Evolutionary conservation across 2,797 vertebrate species (phyloP).

Genomic region (Paedocypris micromegethes): DNA sequence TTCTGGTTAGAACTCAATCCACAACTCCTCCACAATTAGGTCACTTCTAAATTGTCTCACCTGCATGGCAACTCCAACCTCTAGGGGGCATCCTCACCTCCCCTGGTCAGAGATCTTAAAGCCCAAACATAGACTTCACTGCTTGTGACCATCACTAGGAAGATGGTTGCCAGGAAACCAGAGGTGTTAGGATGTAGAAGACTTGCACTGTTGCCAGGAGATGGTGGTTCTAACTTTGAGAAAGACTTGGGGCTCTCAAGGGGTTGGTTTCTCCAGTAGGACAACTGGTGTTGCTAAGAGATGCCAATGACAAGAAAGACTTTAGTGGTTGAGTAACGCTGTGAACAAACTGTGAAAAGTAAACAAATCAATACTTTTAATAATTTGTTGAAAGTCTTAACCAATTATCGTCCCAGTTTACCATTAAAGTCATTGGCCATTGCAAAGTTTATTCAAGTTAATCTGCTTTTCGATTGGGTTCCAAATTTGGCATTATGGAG

Average conservation of each 20-base stretch:
- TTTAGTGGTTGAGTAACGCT: constrained; percentile 34
- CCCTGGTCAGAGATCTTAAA: constrained; percentile 54
- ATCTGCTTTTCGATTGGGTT: too few relatives aligned
- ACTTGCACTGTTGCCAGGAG: constrained; percentile 56
- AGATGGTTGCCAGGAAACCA: constrained; percentile 58
- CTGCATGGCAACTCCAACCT: constrained; percentile 49
- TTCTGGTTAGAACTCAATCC: constrained; percentile 49
- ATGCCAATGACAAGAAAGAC: constrained; percentile 37
- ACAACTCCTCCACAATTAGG: constrained; percentile 12
- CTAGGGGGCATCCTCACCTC: constrained; percentile 61
- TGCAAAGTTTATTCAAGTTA: too few relatives aligned
- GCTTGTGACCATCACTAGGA: constrained; percentile 54
- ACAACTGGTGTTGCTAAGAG: constrained; percentile 46
- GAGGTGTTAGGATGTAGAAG: constrained; percentile 59
- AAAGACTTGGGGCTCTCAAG: constrained; percentile 42
- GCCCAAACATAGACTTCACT: constrained; percentile 35
- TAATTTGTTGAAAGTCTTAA: too few relatives aligned
- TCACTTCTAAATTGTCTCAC: constrained; percentile 13
- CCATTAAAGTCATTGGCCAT: too few relatives aligned
- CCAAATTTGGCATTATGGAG: too few relatives aligned
- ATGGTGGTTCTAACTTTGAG: constrained; percentile 47
- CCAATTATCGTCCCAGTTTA: too few relatives aligned
- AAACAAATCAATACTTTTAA: too few relatives aligned
- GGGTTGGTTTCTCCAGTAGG: constrained; percentile 44
- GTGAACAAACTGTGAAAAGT: neutral